Percentiles rank a stretch among this genome's conserved stretches.
phyloP scores from a whole-genome alignment of 2,797 vertebrate species.

The Gallinago nigripennis region DNA sequence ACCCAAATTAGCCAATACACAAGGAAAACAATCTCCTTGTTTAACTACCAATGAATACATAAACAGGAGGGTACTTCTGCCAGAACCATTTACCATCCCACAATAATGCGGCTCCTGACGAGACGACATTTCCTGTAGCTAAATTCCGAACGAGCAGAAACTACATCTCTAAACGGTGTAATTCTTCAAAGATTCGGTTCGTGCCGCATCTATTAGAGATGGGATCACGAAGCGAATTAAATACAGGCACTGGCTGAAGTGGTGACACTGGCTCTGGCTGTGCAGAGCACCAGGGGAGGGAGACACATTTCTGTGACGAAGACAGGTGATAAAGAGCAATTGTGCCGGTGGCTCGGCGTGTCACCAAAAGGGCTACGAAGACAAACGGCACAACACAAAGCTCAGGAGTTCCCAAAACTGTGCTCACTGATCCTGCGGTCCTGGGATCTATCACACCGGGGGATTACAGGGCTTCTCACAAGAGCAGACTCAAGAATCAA shows the following conservation, averaged over 20 bases:
- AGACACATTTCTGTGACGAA: neutral
- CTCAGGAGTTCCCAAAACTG: neutral
- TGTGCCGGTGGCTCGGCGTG: rapidly evolving
- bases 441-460: neutral
- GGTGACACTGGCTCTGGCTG: neutral
- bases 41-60: neutral
- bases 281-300: neutral
- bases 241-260: neutral
- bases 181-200: neutral
- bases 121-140: neutral
- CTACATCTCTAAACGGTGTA: neutral
- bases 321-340: rapidly evolving
- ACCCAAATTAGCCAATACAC: neutral
- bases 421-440: neutral
- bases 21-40: neutral
- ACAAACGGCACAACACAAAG: neutral
- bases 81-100: neutral
- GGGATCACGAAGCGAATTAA: neutral
- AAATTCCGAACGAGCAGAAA: neutral
- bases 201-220: neutral
- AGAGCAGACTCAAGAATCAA: neutral
- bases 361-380: neutral
- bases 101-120: neutral
- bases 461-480: neutral
- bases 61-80: neutral